Percentiles rank a stretch among this genome's conserved stretches.
Evolutionary conservation across 2,888 invertebrate species (phyloP).

Genomic region (Microctonus hyperodae): DNA sequence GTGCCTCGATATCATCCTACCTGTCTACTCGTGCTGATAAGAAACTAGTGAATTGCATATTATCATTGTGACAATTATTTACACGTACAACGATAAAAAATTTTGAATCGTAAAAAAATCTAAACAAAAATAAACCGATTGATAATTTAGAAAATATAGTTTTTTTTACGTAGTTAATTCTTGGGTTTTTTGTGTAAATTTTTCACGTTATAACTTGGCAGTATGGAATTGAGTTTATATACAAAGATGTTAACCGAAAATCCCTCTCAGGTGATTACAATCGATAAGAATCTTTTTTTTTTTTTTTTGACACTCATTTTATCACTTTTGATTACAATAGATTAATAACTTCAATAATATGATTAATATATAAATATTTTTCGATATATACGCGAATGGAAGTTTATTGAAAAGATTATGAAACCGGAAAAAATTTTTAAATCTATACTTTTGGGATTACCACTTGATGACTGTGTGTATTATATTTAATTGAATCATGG

Average conservation of each 20-base stretch:
- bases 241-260: background rate
- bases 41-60: conserved; percentile 7
- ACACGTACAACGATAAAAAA: background rate
- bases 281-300: no score
- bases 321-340: background rate
- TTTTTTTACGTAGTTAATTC: background rate
- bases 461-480: background rate
- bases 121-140: no score
- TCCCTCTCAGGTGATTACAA: background rate
- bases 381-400: no score
- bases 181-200: background rate
- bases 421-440: background rate
- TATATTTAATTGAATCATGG: background rate
- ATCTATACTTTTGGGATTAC: background rate
- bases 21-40: conserved; percentile 18
- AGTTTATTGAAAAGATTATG: background rate
- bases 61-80: background rate
- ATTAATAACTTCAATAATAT: background rate
- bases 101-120: background rate
- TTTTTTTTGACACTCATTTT: background rate
- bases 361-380: background rate
- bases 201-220: background rate
- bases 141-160: no score
- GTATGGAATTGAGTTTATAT: background rate
- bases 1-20: conserved; percentile 20